Percentiles rank a stretch among this genome's conserved stretches.
These are phyloP conservation scores for Sus scrofa DNA, from an alignment of 2,113 vertebrate genomes.

Conservation along the genomic window DNA sequence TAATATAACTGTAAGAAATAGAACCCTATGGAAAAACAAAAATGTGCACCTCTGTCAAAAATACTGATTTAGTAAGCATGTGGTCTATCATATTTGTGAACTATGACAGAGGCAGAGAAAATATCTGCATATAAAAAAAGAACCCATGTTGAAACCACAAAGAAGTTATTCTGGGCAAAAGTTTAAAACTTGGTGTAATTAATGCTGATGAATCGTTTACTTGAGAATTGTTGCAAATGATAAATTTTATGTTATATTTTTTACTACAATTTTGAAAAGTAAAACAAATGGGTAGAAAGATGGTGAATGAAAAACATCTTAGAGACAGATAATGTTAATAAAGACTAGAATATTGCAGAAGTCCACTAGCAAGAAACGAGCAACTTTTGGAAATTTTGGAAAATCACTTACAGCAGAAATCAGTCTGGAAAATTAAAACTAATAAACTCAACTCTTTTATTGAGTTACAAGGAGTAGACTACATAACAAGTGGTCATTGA, in stretches of 20 bases:
- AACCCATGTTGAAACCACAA: neutral
- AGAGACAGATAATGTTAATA: constrained; percentile 27
- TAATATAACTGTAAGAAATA: neutral
- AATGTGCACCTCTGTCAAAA: neutral
- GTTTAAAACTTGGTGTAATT: constrained; percentile 37
- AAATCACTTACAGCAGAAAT: constrained; percentile 27
- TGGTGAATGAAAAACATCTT: neutral
- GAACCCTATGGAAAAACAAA: neutral
- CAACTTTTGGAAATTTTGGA: constrained; percentile 12
- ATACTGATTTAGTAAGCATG: constrained; percentile 12
- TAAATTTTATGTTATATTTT: constrained; percentile 28
- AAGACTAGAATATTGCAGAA: neutral
- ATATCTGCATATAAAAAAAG: constrained; percentile 32
- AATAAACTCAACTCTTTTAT: constrained; percentile 11
- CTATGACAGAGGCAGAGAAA: neutral
- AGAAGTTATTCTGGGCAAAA: neutral
- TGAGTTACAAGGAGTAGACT: neutral
- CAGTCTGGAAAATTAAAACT: constrained; percentile 42
- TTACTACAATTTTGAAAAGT: constrained; percentile 23
- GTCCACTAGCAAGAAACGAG: neutral
- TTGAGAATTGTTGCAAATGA: neutral
- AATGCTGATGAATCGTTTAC: neutral
- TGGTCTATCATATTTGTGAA: constrained; percentile 1
- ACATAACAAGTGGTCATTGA: neutral
- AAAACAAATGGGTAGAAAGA: neutral